Evolutionary conservation across 2,113 vertebrate genomes (phyloP).

Genomic region (Mellivora capensis): DNA sequence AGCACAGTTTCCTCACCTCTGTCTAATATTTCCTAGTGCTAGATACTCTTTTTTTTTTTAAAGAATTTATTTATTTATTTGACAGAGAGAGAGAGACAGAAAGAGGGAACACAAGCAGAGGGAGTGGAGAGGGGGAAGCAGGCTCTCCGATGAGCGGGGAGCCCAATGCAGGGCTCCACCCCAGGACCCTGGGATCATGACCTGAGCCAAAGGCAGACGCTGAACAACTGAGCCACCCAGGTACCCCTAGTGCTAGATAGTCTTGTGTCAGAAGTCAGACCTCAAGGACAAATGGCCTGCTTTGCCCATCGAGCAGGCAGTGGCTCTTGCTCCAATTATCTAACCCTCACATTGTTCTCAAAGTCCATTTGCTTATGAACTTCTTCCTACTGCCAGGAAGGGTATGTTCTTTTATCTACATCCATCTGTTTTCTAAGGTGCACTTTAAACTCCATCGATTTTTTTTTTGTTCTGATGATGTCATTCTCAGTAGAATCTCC

Average conservation of each 20-base stretch:
- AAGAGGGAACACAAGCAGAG: no score
- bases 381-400: not conserved
- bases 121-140: no score
- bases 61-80: no score
- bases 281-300: no score
- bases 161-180: no score
- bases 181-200: no score
- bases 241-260: not conserved
- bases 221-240: no score
- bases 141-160: no score
- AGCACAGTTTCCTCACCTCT: not conserved
- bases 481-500: not conserved
- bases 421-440: not conserved
- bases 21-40: not conserved
- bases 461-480: not conserved
- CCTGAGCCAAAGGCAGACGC: no score
- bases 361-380: not conserved
- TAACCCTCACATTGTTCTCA: no score
- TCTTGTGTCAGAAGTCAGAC: not conserved
- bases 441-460: not conserved
- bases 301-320: accelerated
- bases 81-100: no score
- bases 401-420: not conserved
- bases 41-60: no score
- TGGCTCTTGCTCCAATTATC: accelerated